Base-by-base conservation (phyloP, 53 echinoderm and acorn worm species). In the Echinarachnius parma region DNA sequence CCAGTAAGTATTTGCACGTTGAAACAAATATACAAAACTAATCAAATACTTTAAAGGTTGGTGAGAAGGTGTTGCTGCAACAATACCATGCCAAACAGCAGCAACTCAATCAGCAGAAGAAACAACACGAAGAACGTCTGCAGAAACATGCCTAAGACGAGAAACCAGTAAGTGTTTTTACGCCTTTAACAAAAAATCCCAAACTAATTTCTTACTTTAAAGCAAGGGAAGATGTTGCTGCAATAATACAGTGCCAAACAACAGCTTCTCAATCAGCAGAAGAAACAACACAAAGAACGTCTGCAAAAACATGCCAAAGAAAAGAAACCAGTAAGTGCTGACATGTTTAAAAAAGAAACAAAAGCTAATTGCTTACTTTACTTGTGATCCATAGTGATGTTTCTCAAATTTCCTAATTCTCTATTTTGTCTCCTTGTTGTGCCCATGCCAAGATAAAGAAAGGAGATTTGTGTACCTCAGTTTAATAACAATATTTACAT, bases 261-360 rank as follows among this genome's bases (percentile, higher is more conserved):
- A 34, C 56, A 58, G 5, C 74, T 56, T 20, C 66, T 48, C 5
- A 24, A 64, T 10, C 67, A 70, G n/a, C 35, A 70, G 37, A 56
- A 72, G n/a, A 39, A 39, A 4, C 36, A 57, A 5, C 4, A 48
- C 7, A 26, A 72, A 10, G 35, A 57, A 23, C 55, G 42, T 42
- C 55, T 56, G 39, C 56, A 72, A 24, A 72, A 72, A 58, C 55
- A 55, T 72, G 57, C 74, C 74, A 72, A 72, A 58, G 57, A 72
- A 14, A 72, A 72, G 57, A 72, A 72, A 28, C 35, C 55, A 18
- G 74, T 72, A 28, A 56, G 74, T 57, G 4, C n/a, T 69, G 2
- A 39, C 48, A 8, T 5, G 1, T 44, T 1, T 23, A 23, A 21
- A 33, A 15, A 13, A 29, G 9, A 24, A 10, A 10, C 26, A 2